Percentiles rank a stretch among this genome's conserved stretches.
Evolutionary conservation across 2,113 vertebrate genomes (phyloP).

Genomic region (Cheirogaleus medius): DNA sequence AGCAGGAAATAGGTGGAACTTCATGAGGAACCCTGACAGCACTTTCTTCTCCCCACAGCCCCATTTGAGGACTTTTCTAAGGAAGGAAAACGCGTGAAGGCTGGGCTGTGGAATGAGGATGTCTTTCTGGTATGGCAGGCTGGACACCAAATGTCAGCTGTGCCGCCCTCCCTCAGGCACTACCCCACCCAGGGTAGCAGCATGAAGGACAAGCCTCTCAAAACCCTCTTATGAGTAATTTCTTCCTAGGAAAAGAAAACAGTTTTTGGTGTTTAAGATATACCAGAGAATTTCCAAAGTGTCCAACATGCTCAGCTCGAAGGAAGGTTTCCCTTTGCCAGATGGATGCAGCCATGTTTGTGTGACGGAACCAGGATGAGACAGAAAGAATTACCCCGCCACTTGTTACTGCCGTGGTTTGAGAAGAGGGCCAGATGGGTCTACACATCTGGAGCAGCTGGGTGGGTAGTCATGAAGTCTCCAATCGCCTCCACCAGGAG

Average conservation of each 20-base stretch:
- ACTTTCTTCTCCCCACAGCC: neutral
- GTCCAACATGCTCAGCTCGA: neutral
- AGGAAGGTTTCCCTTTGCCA: neutral
- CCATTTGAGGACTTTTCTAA: neutral
- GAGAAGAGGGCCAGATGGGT: neutral
- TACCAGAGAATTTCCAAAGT: neutral
- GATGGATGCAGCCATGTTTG: neutral
- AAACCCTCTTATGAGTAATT: neutral
- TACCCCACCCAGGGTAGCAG: neutral
- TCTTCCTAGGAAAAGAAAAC: neutral
- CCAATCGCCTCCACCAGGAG: neutral
- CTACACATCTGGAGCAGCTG: neutral
- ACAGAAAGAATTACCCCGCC: neutral
- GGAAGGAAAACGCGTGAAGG: neutral
- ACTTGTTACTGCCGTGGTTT: neutral
- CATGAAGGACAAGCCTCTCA: neutral
- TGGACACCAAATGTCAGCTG: neutral
- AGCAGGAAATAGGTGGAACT: neutral
- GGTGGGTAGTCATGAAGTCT: neutral
- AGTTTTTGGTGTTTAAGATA: neutral
- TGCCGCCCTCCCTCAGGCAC: neutral
- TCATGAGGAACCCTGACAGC: neutral
- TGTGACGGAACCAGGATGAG: neutral
- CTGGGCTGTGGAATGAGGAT: no score
- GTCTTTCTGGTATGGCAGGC: neutral